Percentiles rank a stretch among this genome's conserved stretches.
phyloP scores from a whole-genome alignment of 1,140 invertebrate genomes.

The Meteorus sp. region DNA sequence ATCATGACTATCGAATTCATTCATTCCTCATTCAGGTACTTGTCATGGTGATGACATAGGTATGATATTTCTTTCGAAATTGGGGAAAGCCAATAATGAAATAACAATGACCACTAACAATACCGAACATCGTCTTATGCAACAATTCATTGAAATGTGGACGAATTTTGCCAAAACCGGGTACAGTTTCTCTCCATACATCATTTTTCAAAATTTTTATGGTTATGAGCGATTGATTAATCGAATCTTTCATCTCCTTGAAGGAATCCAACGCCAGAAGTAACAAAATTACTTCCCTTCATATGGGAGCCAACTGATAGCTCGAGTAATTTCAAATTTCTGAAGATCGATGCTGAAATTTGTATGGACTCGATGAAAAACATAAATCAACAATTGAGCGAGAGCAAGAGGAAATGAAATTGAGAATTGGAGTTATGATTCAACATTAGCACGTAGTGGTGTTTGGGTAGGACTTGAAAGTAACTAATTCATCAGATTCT shows the following conservation, averaged over 20 bases:
- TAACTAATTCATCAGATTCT: no score
- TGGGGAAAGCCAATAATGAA: neutral
- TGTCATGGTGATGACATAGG: slow-evolving; percentile 43
- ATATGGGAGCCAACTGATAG: slow-evolving; percentile 45
- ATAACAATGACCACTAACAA: neutral
- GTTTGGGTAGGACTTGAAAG: no score
- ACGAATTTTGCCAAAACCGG: slow-evolving; percentile 52
- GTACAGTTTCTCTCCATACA: slow-evolving; percentile 24
- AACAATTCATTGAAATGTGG: slow-evolving; percentile 47
- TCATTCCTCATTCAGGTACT: slow-evolving; percentile 36
- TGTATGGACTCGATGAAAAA: slow-evolving; percentile 20
- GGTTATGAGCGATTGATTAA: neutral
- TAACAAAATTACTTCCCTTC: slow-evolving; percentile 34
- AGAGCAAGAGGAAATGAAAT: slow-evolving; percentile 10
- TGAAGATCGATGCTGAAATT: slow-evolving; percentile 31
- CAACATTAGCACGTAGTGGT: no score
- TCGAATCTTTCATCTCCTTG: neutral
- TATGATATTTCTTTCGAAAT: slow-evolving; percentile 36
- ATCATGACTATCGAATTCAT: no score
- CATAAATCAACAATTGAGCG: slow-evolving; percentile 12
- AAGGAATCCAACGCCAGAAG: slow-evolving; percentile 49
- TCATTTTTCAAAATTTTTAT: neutral
- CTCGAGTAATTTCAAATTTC: slow-evolving; percentile 16
- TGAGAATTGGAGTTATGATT: no score
- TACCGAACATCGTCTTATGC: slow-evolving; percentile 25